Base-by-base conservation (phyloP, 1,140 invertebrate species). In the Ostrea edulis region DNA sequence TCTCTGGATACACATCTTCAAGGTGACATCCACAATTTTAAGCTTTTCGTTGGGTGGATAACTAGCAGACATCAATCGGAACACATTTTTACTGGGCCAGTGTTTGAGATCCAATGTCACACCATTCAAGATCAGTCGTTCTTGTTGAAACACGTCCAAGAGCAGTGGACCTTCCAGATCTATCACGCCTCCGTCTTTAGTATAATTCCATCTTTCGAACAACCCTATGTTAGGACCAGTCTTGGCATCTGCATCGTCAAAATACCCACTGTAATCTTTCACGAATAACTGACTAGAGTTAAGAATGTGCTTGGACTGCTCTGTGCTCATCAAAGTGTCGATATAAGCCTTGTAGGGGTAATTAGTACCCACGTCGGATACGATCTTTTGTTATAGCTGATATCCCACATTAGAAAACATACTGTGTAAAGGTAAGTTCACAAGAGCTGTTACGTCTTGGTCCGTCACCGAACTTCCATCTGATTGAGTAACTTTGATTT, bases 341-440 rank as follows among this genome's bases (percentile, higher is more conserved):
- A 90, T 85, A 62, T 90, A 88, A 17, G 87, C 89, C 62, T 90
- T 90, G 62, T 87, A 90, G 12, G 87, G 85, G 52, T 90, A 88
- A 58, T 88, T 90, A 58, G 54, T 77, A 54, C 89, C 87, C 52
- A 83, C 44, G 29, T 87, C 4, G 11, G 35, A 29, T 8, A 88
- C 85, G 9, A 85, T 52, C 12, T 84, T 90, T n/a, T 90, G 87
- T 51, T 90, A 87, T 0, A 90, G 51, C 51, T 25, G 5, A 9
- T 82, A 86, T 44, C 88, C 87, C 9, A 88, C 65, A 17, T 84
- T 3, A 12, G 84, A 77, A 81, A 88, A 88, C 25, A 88, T 5
- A 22, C 87, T 55, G 44, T 90, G 89, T 14, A 90, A 62, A 17
- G 82, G 17, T n/a, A 87, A 35, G 29, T 88, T 88, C 22, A 86